These are phyloP conservation scores for Platichthys stellatus DNA, from an alignment of 2,113 vertebrate species.

Conservation along the genomic window DNA sequence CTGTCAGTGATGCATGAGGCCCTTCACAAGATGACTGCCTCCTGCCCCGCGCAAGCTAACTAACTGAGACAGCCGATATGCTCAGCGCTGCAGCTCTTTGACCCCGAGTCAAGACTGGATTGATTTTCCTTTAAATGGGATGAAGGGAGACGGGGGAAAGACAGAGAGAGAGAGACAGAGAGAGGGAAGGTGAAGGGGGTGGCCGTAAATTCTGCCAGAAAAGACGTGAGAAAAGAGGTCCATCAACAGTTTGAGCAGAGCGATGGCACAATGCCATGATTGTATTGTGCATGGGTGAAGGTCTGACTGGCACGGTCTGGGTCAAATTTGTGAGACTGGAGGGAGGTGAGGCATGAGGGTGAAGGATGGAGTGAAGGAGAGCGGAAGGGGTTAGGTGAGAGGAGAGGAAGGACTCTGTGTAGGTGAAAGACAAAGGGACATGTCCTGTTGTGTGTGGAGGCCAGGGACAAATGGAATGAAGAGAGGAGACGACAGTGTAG, in stretches of 20 bases:
- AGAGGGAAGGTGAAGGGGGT: not conserved
- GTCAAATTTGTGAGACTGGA: not conserved
- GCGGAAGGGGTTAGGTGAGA: not conserved
- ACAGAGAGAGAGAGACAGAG: slow-evolving; percentile 1
- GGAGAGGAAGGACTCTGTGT: not conserved
- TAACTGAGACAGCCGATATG: slow-evolving; percentile 38
- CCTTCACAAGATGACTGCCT: slow-evolving; percentile 48
- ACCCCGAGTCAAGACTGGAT: slow-evolving; percentile 62
- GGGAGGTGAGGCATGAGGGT: not conserved
- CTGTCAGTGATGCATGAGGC: slow-evolving; percentile 35
- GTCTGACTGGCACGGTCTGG: not conserved
- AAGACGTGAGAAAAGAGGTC: slow-evolving; percentile 15
- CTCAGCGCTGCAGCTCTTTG: slow-evolving; percentile 54
- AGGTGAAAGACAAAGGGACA: not conserved
- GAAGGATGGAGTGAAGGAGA: not conserved
- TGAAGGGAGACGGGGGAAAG: slow-evolving; percentile 25
- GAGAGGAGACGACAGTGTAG: no score
- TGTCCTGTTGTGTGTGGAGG: not conserved
- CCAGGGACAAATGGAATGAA: no score
- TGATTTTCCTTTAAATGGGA: slow-evolving; percentile 64
- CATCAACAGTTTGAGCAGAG: slow-evolving; percentile 33
- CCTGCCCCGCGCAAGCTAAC: slow-evolving; percentile 43
- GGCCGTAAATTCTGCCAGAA: slow-evolving; percentile 21
- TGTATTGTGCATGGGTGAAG: slow-evolving; percentile 17
- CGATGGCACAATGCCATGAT: slow-evolving; percentile 8